Conservation (phyloP, 2,797 vertebrate genomes). For the Pseudochirops corinnae region DNA sequence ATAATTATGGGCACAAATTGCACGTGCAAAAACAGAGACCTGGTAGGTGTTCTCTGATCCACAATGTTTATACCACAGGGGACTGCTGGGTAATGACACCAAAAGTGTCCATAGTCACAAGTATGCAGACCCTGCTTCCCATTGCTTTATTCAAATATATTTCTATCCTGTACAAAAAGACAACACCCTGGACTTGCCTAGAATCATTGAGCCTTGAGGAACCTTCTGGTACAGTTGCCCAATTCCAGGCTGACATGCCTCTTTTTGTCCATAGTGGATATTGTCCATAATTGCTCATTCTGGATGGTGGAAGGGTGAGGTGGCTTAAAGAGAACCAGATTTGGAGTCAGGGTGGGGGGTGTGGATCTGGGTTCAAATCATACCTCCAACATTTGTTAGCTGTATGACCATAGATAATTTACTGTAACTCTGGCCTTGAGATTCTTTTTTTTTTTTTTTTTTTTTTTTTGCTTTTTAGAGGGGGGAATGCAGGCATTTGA, state of each 20-base stretch:
- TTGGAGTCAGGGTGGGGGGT: not conserved
- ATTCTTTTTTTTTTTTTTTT: no score
- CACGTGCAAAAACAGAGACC: constrained; percentile 34
- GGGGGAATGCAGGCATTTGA: no score
- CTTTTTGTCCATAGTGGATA: not conserved
- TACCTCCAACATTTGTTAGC: not conserved
- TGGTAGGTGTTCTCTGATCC: not conserved
- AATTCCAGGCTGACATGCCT: not conserved
- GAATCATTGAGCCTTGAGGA: not conserved
- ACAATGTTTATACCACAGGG: constrained; percentile 13
- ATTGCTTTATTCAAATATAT: constrained; percentile 55
- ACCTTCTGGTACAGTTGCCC: not conserved
- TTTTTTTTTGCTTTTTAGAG: no score
- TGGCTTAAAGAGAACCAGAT: not conserved
- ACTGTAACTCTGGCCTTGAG: not conserved
- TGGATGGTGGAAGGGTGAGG: not conserved
- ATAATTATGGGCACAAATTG: constrained; percentile 62
- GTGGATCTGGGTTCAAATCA: not conserved
- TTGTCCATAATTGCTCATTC: not conserved
- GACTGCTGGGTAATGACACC: not conserved
- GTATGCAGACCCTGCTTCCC: not conserved
- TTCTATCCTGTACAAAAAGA: constrained; percentile 45
- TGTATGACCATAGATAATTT: not conserved
- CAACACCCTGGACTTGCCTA: not conserved
- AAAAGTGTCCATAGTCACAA: not conserved